These are phyloP conservation scores for Pyrocephalus nanus DNA, from an alignment of 2,797 vertebrate genomes.

Conservation along the genomic window DNA sequence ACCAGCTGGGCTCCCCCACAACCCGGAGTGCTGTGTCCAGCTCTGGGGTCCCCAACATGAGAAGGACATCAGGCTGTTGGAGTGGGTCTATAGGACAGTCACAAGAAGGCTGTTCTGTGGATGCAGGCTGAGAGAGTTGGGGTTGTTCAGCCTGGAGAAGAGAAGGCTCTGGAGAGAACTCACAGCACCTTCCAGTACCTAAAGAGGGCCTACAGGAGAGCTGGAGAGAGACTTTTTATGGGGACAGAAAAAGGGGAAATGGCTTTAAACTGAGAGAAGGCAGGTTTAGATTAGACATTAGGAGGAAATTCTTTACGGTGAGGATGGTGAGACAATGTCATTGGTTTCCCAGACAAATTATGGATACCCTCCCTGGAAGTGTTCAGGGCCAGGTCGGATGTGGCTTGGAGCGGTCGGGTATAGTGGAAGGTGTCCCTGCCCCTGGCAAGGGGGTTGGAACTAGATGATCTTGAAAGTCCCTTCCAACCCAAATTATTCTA, in stretches of 20 bases:
- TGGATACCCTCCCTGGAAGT: neutral
- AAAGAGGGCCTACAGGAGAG: neutral
- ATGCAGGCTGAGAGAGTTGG: neutral
- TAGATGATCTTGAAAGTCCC: neutral
- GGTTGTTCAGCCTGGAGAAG: neutral
- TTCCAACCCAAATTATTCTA: neutral
- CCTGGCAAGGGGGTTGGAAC: neutral
- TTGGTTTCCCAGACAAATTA: neutral
- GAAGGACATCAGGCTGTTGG: neutral
- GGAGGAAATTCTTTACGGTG: neutral
- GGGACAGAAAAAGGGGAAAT: neutral
- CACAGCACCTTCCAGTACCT: neutral
- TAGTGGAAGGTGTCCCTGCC: neutral
- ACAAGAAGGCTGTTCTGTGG: neutral
- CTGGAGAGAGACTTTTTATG: neutral
- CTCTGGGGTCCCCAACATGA: neutral
- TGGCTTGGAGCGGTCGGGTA: neutral
- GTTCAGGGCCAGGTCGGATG: neutral
- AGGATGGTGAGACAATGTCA: neutral
- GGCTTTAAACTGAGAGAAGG: neutral
- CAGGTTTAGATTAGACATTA: neutral
- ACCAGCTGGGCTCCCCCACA: too few relatives aligned
- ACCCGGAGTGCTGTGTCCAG: neutral
- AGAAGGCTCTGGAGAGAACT: neutral
- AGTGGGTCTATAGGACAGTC: too few relatives aligned